phyloP scores from a whole-genome alignment of 1,140 invertebrate genomes.

The Aphelenchoides fujianensis region DNA sequence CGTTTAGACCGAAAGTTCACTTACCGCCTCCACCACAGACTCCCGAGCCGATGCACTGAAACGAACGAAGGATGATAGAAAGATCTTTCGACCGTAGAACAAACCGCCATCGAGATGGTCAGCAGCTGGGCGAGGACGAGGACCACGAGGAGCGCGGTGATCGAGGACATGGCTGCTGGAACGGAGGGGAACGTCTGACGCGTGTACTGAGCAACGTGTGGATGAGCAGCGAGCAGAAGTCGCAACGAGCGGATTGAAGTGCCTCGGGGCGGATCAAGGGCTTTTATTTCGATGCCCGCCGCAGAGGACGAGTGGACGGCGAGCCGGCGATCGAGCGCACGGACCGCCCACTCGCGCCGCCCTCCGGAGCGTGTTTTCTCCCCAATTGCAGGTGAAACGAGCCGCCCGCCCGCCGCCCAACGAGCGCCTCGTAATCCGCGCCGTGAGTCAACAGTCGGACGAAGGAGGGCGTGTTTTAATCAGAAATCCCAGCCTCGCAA shows the following conservation, averaged over 20 bases:
- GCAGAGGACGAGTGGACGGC: conserved; percentile 1
- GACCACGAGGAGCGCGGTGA: not conserved
- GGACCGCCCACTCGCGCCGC: not conserved
- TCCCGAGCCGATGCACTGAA: conserved; percentile 31
- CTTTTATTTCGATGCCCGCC: not conserved
- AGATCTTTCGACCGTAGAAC: not conserved
- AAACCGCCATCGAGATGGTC: not conserved
- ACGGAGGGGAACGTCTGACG: not conserved
- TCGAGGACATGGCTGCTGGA: not conserved
- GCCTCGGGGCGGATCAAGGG: not conserved
- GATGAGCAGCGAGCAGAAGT: not conserved
- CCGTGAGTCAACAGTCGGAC: not conserved
- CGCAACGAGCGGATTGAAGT: conserved; percentile 4
- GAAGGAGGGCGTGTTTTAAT: too few relatives aligned
- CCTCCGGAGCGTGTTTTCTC: not conserved
- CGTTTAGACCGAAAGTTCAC: not conserved
- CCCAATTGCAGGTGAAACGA: not conserved
- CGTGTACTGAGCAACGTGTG: not conserved
- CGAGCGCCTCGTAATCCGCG: not conserved
- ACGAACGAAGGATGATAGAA: not conserved
- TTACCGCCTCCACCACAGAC: conserved; percentile 32
- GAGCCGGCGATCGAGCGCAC: not conserved
- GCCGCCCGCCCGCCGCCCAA: not conserved
- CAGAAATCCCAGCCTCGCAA: too few relatives aligned
- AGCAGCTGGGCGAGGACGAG: not conserved